Evolutionary conservation across 2,797 vertebrate genomes (phyloP).

Genomic region (Emys orbicularis): DNA sequence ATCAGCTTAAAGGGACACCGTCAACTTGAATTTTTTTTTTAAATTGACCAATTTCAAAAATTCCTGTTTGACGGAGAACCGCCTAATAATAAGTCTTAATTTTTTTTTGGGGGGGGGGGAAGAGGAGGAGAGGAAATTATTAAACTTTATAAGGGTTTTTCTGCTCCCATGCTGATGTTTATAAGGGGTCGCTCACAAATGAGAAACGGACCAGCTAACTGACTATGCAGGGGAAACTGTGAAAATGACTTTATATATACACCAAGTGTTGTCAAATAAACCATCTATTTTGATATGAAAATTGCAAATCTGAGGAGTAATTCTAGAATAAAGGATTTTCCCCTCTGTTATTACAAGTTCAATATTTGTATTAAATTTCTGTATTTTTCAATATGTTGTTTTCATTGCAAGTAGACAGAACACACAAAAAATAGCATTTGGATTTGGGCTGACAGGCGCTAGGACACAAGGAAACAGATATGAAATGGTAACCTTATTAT

Average conservation of each 20-base stretch:
- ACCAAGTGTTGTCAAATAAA: background rate
- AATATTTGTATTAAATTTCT: background rate
- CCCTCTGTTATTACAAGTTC: background rate
- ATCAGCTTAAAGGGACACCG: background rate
- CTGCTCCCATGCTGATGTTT: background rate
- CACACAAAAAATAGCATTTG: constrained; percentile 27
- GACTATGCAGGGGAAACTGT: background rate
- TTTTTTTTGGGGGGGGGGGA: background rate
- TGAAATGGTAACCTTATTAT: constrained; percentile 47
- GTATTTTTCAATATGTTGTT: constrained; percentile 7
- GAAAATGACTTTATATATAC: background rate
- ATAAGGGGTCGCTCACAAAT: background rate
- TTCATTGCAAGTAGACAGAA: constrained; percentile 25
- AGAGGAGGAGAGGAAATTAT: background rate
- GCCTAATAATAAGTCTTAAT: background rate
- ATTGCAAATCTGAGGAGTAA: background rate
- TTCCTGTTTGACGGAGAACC: background rate
- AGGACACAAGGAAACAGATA: constrained; percentile 32
- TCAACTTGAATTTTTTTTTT: background rate
- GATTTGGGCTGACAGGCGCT: constrained; percentile 27
- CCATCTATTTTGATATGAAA: background rate
- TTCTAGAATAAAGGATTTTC: background rate
- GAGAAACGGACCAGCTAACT: background rate
- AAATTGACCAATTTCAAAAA: background rate
- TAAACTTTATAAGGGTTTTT: background rate